Base-by-base conservation (phyloP, 2,797 vertebrate genomes). In the Mus minutoides region DNA sequence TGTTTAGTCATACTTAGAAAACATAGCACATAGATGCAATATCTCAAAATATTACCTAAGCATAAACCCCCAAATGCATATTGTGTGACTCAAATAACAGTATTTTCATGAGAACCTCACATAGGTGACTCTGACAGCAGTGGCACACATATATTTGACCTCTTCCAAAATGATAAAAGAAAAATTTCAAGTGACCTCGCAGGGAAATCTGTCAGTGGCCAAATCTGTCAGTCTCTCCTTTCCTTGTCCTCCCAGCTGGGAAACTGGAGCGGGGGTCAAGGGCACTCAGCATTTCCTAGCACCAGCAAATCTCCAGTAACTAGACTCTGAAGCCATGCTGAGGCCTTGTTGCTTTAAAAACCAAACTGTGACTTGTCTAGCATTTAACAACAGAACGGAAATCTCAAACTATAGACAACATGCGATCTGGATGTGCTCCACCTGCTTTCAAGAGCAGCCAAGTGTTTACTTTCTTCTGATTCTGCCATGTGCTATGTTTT, bases 401-500 rank as follows among this genome's bases (percentile, higher is more conserved):
- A 96, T 78, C 56, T 95, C 21, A 31, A 71, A 90, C 62, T 76
- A 60, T 58, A 90, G 77, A 96, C 87, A 92, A 46, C 12, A 26
- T 80, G 43, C 11, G 83, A 34, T 96, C 96, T 96, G 96, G 92
- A 98, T 93, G 58, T 67, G 91, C 93, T 95, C 90, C 97, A 88
- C 75, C 37, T 98, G 95, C 92, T 97, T 97, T 98, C 83, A 80
- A 95, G 98, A 98, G 95, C 91, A 95, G 86, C 96, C 97, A 95
- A 93, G 86, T 90, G 71, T 98, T 98, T 96, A 97, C 97, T 95
- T 98, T 98, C 95, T 96, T 97, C 94, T 97, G 97, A 98, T 94
- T 97, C 89, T 90, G 71, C 96, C 77, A 80, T 49, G 88, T 67
- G 73, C 96, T 96, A 92, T 96, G 95, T 96, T 97, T 97, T 94